Base-by-base conservation (phyloP, 2,113 vertebrate species). In the Pipa parva region DNA sequence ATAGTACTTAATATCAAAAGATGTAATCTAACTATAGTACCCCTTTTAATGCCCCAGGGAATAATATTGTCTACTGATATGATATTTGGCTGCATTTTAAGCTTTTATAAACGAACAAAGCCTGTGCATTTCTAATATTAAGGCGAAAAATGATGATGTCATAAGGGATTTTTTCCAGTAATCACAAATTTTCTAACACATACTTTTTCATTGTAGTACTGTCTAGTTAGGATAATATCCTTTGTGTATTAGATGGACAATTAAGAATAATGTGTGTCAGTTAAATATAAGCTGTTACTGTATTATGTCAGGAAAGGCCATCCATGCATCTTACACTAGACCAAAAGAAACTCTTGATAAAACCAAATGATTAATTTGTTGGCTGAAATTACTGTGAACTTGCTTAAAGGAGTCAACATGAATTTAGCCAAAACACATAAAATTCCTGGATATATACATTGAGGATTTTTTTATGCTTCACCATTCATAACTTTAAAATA, bases 401-500 rank as follows among this genome's bases (percentile, higher is more conserved):
- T 58, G 55, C 31, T 33, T 58, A 22, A 29, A 58, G 55, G 24
- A 36, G 29, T 58, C 55, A 28, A 33, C 55, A 57, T 57, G 5
- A 46, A 46, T 61, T 28, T 61, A 46, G 39, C 42, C 59, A 48
- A 61, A 48, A 10, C 59, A 48, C 26, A 61, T 29, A 46, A 26
- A 46, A 61, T 61, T 48, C 29, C 29, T 57, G 18, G n/a, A 22
- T 49, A 36, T 36, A 57, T 57, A 55, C 18, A 57, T 57, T 31
- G 54, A 59, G 22, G 74, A 76, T 77, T 69, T 73, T 64, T 55
- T 28, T 55, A 55, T 51, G 77, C 75, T 71, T 81, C 80, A 72
- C 72, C 52, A 18, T 72, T 83, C 77, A 73, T 0, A 29, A 24
- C 77, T 83, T 82, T 77, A 60, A 76, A 61, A 26, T 21, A 13